phyloP scores from a whole-genome alignment of 2,113 vertebrate species.

The Chinchilla lanigera region DNA sequence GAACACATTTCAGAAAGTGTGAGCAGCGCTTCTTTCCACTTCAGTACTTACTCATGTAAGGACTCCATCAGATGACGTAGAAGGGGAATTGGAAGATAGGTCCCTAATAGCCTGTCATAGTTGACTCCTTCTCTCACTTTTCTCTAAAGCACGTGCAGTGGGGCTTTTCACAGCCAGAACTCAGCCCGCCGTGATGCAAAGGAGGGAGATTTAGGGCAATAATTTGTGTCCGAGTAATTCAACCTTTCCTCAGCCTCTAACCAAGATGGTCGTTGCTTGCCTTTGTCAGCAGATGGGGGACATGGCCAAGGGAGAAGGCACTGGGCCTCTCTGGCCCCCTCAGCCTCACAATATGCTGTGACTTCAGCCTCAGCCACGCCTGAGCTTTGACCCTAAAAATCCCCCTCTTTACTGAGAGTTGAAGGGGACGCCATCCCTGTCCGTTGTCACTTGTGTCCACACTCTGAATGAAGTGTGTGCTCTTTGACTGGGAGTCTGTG shows the following conservation, averaged over 20 bases:
- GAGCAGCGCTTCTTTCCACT: background rate
- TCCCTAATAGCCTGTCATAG: background rate
- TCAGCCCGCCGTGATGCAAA: background rate
- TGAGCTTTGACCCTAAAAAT: background rate
- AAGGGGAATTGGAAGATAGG: background rate
- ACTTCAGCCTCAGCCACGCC: background rate
- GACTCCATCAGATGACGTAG: background rate
- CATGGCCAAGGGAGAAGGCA: background rate
- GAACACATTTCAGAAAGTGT: conserved; percentile 6
- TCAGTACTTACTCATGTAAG: background rate
- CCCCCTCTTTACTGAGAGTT: background rate
- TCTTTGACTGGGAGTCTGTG: background rate
- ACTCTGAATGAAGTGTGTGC: background rate
- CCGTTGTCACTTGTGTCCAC: background rate
- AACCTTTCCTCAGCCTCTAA: background rate
- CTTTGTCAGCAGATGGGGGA: background rate
- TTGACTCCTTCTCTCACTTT: conserved; percentile 7
- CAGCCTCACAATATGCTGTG: background rate
- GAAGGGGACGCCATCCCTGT: background rate
- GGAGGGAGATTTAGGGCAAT: background rate
- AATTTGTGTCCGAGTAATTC: background rate
- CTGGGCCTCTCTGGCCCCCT: background rate
- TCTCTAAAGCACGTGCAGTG: background rate
- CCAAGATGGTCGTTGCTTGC: background rate
- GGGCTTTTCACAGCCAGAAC: background rate